These are phyloP conservation scores for Biston betularia DNA, from an alignment of 2,888 invertebrate genomes.

Conservation along the genomic window DNA sequence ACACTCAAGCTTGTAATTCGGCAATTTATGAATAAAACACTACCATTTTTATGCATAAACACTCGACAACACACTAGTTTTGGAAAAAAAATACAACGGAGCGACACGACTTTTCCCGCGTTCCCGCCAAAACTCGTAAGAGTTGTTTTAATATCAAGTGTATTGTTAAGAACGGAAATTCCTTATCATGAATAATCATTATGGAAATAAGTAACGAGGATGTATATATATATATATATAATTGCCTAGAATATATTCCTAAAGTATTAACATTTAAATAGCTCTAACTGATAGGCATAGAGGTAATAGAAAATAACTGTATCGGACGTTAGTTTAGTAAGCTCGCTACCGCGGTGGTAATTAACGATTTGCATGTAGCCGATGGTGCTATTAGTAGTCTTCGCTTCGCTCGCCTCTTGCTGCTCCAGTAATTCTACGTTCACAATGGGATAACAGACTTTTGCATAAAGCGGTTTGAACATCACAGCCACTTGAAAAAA, in stretches of 20 bases:
- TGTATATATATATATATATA: neutral
- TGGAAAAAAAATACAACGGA: too few species aligned
- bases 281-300: constrained; percentile 21
- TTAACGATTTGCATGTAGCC: constrained; percentile 76
- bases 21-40: too few species aligned
- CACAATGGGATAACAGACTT: constrained; percentile 16
- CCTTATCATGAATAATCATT: constrained; percentile 4
- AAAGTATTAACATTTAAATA: constrained; percentile 25
- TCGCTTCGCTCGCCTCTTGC: constrained; percentile 59
- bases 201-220: constrained; percentile 11
- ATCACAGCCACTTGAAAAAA: too few species aligned
- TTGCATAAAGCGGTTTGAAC: neutral
- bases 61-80: too few species aligned
- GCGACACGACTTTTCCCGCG: too few species aligned
- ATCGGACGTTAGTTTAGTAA: constrained; percentile 61
- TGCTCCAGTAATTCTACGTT: constrained; percentile 42
- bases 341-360: constrained; percentile 65
- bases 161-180: too few species aligned
- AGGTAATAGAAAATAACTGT: constrained; percentile 58
- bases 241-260: constrained; percentile 2
- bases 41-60: too few species aligned
- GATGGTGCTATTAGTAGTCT: constrained; percentile 74
- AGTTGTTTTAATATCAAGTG: too few species aligned
- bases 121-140: too few species aligned
- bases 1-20: too few species aligned